Evolutionary conservation across 2,797 vertebrate species (phyloP), one percentile per base, ranked within the genome.

Genomic region (Pitangus sulphuratus): DNA sequence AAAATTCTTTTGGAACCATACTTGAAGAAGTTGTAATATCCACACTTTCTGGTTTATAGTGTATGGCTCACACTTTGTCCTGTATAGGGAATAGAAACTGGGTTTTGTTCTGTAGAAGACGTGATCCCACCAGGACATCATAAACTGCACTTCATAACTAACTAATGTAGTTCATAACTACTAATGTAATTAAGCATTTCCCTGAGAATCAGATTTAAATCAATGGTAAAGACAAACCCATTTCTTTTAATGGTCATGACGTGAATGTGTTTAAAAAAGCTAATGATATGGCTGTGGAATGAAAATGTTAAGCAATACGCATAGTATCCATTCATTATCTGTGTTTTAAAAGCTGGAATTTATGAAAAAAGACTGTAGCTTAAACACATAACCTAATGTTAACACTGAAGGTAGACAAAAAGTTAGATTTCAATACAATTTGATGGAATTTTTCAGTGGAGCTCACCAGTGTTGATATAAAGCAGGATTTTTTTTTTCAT

Each of bases 291-390:
- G 91, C 74, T 39, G 24, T 56, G 33, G 39, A 51, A 89, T 37
- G 6, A 89, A 94, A 95, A 89, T 39, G 8, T 28, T 82, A 83
- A 70, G 74, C n/a, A 81, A 21, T 25, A 42, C 64, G 64, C 37
- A 57, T 8, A 45, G 11, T 65, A 48, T 81, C 25, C 47, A 84
- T 94, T 93, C 21, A 44, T 85, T 96, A 85, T 91, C 92, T 91
- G 2, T 91, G 83, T 95, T 97, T 97, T 95, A 97, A 97, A 90
- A 97, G 88, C 68, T 97, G 93, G 66, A 90, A 76, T 95, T 93
- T 96, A 62, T 95, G 88, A 72, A 42, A 71, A 75, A 89, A 61
- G 74, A 83, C 81, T 57, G 40, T 72, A 84, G 57, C 68, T 96
- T 94, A 84, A 91, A 42, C 16, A 64, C 4, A 24, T 24, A 44